Base-by-base conservation (phyloP, 2,888 invertebrate genomes). In the Hypomecis punctinalis region DNA sequence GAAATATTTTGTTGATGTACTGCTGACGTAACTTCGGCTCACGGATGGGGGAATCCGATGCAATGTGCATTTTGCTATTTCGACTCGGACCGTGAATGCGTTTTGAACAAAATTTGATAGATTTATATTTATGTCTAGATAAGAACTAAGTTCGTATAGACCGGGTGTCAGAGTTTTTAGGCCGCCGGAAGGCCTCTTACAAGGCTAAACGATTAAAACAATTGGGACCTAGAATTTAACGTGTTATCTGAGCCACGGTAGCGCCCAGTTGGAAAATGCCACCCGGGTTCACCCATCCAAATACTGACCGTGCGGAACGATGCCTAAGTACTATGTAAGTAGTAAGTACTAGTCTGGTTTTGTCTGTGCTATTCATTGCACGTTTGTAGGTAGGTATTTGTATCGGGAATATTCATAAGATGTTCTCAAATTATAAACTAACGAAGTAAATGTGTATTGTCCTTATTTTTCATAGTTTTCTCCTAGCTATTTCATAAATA, bases 1-100 rank as follows among this genome's bases (percentile, higher is more conserved):
- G 69, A 76, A 76, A 78, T 75, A 70, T 68, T 78, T 74, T 72
- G 72, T 76, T 74, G 72, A 73, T 72, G 66, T 68, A 74, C 69
- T 61, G 48, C 61, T 64, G 61, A 66, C 69, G 67, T 73, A 71
- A 75, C 48, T 70, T 69, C 67, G 59, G 55, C 63, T 58, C 48
- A 48, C 51, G 51, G 47, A 42, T 53, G 13, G 45, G 13, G 52
- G 52, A 63, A 65, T 62, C 49, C 49, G 42, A 52, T 57, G 59
- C 52, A 43, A 56, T 56, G 40, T 52, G 60, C 52, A 67, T 60
- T 66, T 60, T 33, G 42, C 36, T 52, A 39, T 48, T 48, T 33
- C 53, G 48, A 66, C 47, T 54, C 43, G 35, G 40, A 45, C 11
- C 51, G 9, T 49, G 61, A 39, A 54, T 53, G 43, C 47, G 42